These are phyloP conservation scores for Saccostrea glomerata DNA, from an alignment of 1,140 invertebrate genomes.

Conservation along the genomic window DNA sequence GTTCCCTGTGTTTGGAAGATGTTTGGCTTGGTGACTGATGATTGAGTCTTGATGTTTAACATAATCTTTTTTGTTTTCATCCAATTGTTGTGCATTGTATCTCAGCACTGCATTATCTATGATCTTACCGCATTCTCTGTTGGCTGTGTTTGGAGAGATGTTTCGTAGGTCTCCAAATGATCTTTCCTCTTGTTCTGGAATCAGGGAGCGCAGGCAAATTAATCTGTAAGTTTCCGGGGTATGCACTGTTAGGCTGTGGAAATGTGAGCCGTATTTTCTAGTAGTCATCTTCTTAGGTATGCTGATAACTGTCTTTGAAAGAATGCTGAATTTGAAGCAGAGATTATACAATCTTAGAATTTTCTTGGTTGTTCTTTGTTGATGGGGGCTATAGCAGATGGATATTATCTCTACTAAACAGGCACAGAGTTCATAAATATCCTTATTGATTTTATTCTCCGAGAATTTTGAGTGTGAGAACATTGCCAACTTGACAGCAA, in stretches of 20 bases:
- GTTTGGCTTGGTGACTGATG: no score
- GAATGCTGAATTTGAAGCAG: constrained; percentile 20
- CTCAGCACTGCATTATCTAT: constrained; percentile 40
- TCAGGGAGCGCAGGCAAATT: constrained; percentile 6
- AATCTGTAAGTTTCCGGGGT: constrained; percentile 21
- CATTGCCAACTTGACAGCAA: constrained; percentile 16
- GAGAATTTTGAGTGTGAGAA: neutral
- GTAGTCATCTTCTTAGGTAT: constrained; percentile 32
- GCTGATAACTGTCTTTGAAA: neutral
- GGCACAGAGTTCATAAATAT: neutral
- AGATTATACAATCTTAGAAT: constrained; percentile 32
- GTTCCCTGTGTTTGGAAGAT: no score
- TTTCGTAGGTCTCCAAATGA: constrained; percentile 24
- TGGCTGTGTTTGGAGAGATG: constrained; percentile 5
- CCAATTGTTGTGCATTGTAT: neutral
- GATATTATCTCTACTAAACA: constrained; percentile 24
- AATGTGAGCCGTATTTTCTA: constrained; percentile 30
- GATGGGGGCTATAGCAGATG: constrained; percentile 10
- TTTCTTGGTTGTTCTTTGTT: neutral
- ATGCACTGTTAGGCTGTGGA: constrained; percentile 17
- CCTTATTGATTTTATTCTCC: neutral
- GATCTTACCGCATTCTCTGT: constrained; percentile 1
- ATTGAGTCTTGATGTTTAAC: no score
- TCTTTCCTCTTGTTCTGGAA: constrained; percentile 40
- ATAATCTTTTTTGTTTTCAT: neutral